Evolutionary conservation across 2,797 vertebrate species (phyloP).

Genomic region (Gallinago nigripennis): DNA sequence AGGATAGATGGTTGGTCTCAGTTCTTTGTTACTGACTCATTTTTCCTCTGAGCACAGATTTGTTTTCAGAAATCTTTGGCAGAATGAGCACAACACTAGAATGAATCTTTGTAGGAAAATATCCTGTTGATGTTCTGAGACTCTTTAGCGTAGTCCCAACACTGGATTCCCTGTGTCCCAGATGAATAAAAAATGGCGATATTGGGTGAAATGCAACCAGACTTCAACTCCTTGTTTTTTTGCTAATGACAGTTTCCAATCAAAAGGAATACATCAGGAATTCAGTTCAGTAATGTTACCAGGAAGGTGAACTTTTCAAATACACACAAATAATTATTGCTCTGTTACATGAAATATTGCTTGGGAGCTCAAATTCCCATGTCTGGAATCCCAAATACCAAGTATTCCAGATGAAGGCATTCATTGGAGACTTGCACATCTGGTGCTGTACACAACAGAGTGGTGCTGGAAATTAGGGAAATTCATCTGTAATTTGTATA

Average conservation of each 20-base stretch:
- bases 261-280: constrained; percentile 33
- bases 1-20: not conserved
- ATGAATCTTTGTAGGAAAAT: not conserved
- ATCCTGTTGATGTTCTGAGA: not conserved
- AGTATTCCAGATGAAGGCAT: constrained; percentile 33
- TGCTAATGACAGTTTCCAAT: constrained; percentile 53
- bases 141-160: not conserved
- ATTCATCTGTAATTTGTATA: constrained; percentile 30
- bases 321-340: constrained; percentile 41
- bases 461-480: constrained; percentile 19
- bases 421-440: constrained; percentile 5
- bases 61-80: constrained; percentile 15
- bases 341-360: constrained; percentile 41
- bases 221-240: constrained; percentile 18
- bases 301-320: constrained; percentile 59
- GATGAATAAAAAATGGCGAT: not conserved
- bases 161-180: not conserved
- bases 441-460: constrained; percentile 21
- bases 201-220: constrained; percentile 12
- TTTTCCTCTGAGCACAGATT: constrained; percentile 5
- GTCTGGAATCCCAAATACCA: constrained; percentile 38
- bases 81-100: not conserved
- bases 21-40: not conserved
- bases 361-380: constrained; percentile 39
- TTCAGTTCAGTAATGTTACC: constrained; percentile 24